A percentile compares a stretch with the other conserved stretches of the same genome.
Conservation (phyloP, 2,113 vertebrate genomes). For the Sebastes schlegelii region DNA sequence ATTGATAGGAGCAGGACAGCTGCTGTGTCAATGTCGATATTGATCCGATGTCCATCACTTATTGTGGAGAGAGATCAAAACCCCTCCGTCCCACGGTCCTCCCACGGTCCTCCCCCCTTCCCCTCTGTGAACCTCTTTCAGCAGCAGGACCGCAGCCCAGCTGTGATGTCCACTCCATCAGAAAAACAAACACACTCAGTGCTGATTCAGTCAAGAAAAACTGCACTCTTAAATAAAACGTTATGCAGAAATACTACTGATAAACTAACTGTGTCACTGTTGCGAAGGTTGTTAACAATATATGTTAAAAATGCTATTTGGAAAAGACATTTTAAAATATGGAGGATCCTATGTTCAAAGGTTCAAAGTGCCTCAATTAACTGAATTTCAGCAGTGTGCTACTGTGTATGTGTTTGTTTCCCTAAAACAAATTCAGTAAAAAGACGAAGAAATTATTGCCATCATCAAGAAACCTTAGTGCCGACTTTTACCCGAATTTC, state of each 20-base stretch:
- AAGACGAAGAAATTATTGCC: background rate
- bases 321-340: background rate
- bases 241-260: background rate
- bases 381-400: background rate
- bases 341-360: background rate
- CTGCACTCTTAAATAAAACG: background rate
- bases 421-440: background rate
- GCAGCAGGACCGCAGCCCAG: constrained; percentile 60
- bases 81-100: constrained; percentile 47
- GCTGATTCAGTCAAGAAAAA: background rate
- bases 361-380: background rate
- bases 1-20: constrained; percentile 78
- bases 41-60: constrained; percentile 79
- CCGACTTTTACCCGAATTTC: background rate
- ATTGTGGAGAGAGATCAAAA: constrained; percentile 62
- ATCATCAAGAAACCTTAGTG: background rate
- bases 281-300: background rate
- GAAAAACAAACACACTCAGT: constrained; percentile 26
- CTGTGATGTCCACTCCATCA: constrained; percentile 56
- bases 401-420: background rate
- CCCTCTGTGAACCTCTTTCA: constrained; percentile 67
- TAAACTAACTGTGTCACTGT: background rate
- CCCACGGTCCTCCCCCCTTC: constrained; percentile 3
- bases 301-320: background rate
- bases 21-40: constrained; percentile 83